These are phyloP conservation scores for Tanytarsus gracilentus DNA, from an alignment of 2,888 invertebrate species.

Conservation along the genomic window DNA sequence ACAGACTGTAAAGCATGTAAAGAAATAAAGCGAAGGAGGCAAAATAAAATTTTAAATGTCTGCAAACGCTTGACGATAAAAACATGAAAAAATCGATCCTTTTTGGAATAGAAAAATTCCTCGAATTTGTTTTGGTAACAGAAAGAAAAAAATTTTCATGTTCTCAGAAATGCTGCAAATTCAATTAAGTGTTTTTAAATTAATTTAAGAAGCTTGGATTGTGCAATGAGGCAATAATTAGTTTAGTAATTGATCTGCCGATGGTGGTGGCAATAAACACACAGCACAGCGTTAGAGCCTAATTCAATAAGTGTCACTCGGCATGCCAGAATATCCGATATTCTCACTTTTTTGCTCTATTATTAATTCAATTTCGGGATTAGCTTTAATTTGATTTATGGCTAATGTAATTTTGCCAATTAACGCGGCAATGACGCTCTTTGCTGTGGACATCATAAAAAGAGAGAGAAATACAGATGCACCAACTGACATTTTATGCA, in stretches of 20 bases:
- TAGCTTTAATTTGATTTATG: slow-evolving; percentile 1
- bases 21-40: not conserved
- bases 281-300: not conserved
- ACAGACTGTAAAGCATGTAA: not conserved
- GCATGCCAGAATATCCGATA: not conserved
- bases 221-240: not conserved
- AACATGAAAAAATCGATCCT: slow-evolving; percentile 3
- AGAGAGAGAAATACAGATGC: not conserved
- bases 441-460: not conserved
- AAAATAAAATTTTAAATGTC: slow-evolving; percentile 5
- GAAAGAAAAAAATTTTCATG: not conserved
- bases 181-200: not conserved
- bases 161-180: not conserved
- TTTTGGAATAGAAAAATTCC: not conserved
- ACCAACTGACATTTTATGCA: not conserved
- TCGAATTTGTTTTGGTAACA: not conserved
- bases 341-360: too few relatives aligned
- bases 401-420: not conserved
- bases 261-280: too few relatives aligned
- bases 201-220: not conserved
- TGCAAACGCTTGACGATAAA: not conserved
- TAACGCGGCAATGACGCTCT: too few relatives aligned
- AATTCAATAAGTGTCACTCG: not conserved
- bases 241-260: not conserved
- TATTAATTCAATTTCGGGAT: not conserved